Base-by-base conservation (phyloP, 2,888 invertebrate genomes). In the Epinotia demarniana region DNA sequence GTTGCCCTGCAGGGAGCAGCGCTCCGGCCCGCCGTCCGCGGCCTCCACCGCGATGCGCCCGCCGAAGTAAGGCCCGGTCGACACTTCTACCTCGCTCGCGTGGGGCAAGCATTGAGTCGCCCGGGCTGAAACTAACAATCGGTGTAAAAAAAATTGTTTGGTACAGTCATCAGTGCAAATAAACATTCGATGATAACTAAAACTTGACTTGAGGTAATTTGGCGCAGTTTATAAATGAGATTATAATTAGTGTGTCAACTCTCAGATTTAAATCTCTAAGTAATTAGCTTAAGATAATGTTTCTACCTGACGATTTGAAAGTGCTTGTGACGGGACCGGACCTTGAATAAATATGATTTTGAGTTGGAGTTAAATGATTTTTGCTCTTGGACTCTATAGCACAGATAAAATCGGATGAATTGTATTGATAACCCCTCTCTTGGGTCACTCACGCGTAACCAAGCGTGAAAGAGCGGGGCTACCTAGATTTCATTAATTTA, bases 81-180 rank as follows among this genome's bases (percentile, higher is more conserved):
- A 96, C 8, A 97, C 97, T 88, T 97, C 96, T 68, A 97, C 97
- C 86, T 97, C 97, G 68, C 97, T 97, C 57, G 96, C 96, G 80
- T 97, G 96, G 0, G 97, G 97, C 76, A 97, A 89, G 82, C 97
- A 97, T 86, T 96, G 96, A 0, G 97, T 97, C 5, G 97, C 97
- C 81, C 96, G 95, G 0, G 97, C 97, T 79, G 97, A 97, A 95
- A 97, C 97, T 97, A 33, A 19, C 53, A 39, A 46, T 9, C 55
- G 19, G 0, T 13, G 2, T 39, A 8, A 46, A 1, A n/a, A 49
- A n/a, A n/a, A 6, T 16, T 16, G 23, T 27, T 27, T 27, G 23
- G 23, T 3, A 27, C 23, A 27, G 23, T 27, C 23, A 27, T 27
- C 23, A 27, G 3, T 3, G 23, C 23, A 27, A 27, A 27, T 27